Conservation (phyloP, 2,888 invertebrate genomes). For the Dexiosoma caninum region DNA sequence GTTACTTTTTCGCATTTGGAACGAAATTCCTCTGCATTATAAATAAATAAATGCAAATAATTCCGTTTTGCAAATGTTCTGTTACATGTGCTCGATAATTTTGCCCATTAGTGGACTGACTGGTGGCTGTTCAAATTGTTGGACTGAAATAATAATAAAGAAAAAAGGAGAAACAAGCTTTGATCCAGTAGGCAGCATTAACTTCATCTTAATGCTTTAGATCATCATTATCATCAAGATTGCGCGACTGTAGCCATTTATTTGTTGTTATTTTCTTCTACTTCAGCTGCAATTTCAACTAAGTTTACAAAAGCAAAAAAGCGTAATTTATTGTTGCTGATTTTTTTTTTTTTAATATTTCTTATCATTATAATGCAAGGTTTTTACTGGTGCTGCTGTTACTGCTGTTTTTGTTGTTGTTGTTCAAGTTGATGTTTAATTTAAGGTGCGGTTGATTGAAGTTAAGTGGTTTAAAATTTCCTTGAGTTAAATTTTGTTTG, state of each 20-base stretch:
- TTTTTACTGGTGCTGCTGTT: constrained; percentile 4
- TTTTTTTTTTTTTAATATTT: neutral
- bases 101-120: constrained; percentile 2
- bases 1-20: no score
- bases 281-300: constrained; percentile 51
- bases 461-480: constrained; percentile 55
- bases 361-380: constrained; percentile 36
- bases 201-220: constrained; percentile 21
- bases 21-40: no score
- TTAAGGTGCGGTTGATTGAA: constrained; percentile 52
- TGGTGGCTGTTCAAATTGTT: neutral
- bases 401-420: constrained; percentile 6
- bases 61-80: neutral
- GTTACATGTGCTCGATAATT: neutral
- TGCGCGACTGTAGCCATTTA: constrained; percentile 18
- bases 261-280: constrained; percentile 40
- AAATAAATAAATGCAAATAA: no score
- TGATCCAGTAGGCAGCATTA: neutral
- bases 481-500: constrained; percentile 38
- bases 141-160: no score
- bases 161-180: neutral
- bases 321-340: neutral
- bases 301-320: constrained; percentile 43
- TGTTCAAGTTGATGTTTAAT: constrained; percentile 26
- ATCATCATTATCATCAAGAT: constrained; percentile 34